Conservation (phyloP, 2,888 invertebrate species). For the Caenorhabditis sinica region DNA sequence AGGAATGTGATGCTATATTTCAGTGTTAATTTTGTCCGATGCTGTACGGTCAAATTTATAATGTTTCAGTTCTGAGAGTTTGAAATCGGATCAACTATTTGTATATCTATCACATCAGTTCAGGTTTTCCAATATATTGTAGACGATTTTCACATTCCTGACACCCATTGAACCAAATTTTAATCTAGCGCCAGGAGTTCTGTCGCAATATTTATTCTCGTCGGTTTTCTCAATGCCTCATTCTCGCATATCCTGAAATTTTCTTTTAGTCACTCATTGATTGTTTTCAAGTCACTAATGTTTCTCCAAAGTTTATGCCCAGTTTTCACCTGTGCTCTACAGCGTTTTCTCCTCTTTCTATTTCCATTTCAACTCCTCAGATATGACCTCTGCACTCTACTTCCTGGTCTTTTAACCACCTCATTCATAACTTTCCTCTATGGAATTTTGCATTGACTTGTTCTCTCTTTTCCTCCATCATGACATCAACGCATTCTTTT, state of each 20-base stretch:
- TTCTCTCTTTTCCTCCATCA: constrained; percentile 8
- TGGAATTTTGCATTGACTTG: constrained; percentile 15
- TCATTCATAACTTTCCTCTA: constrained; percentile 7
- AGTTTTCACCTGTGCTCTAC: background rate
- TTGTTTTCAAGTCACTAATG: background rate
- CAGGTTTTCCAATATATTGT: background rate
- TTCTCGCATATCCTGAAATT: background rate
- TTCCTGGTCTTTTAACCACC: constrained; percentile 23
- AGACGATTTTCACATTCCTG: background rate
- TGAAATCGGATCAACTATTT: no score
- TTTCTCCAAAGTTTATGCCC: background rate
- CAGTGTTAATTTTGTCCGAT: no score
- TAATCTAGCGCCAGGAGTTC: background rate
- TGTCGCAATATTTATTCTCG: no score
- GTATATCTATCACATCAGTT: background rate
- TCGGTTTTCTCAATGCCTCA: no score
- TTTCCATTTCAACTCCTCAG: background rate
- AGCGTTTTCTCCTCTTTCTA: no score
- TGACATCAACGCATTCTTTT: constrained; percentile 45
- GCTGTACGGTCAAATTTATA: no score
- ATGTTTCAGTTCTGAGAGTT: no score
- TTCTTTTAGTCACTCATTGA: background rate
- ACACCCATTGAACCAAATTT: background rate
- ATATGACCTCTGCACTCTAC: constrained; percentile 14
- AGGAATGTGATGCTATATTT: no score